Base-by-base conservation (phyloP, 2,888 invertebrate species). In the Neoitamus cyanurus region DNA sequence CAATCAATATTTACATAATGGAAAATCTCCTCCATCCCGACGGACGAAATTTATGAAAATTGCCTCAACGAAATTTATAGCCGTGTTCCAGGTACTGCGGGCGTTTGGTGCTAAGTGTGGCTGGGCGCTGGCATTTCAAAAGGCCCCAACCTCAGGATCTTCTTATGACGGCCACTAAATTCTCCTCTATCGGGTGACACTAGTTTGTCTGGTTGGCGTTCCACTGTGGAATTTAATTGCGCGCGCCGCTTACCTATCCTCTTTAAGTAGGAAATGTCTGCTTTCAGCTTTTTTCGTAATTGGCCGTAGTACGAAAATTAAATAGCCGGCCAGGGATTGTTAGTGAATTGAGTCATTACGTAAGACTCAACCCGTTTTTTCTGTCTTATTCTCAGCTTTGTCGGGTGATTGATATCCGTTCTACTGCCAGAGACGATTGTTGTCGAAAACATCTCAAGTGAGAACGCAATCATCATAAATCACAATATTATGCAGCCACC, bases 1-100 rank as follows among this genome's bases (percentile, higher is more conserved):
- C 77, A 37, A 84, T 84, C 84, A 84, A 84, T 84, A 84, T 84
- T 84, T 84, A 84, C 77, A 83, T 83, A 83, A 42, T 58, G 69
- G 69, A 75, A 75, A 75, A 28, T 30, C 31, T 46, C 72, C 48
- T 83, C 48, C n/a, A 83, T 72, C 28, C 46, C 72, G 73, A 15
- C 58, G 46, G 11, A 31, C 42, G 36, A 84, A 84, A 84, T 84
- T 84, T 84, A 84, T 84, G 73, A 84, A 84, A 84, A 84, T 84
- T 75, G 58, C 83, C 34, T 75, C 2, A 1, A 73, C 73, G 48
- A 83, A 83, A 83, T 83, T 83, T 83, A 83, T 83, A 30, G 70
- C 42, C 80, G n/a, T 36, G 69, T 69, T 36, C 69, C 69, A 5
- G 30, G 82, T 70, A 83, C 77, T 42, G 46, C 42, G n/a, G 77